Conservation (phyloP, 2,797 vertebrate species). For the Lacerta bilineata region DNA sequence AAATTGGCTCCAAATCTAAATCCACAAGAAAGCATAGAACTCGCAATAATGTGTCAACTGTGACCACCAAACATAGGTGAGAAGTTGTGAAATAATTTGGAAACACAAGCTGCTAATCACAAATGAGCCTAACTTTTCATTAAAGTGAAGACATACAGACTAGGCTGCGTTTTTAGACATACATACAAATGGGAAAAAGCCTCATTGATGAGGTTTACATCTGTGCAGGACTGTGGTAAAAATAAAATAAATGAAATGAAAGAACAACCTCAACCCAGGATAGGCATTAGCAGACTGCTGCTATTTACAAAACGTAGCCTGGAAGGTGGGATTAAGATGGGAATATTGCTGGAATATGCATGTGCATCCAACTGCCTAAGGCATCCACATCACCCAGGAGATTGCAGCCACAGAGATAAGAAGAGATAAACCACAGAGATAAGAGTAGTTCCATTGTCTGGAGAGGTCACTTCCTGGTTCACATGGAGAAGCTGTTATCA, state of each 20-base stretch:
- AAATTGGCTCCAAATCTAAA: not conserved
- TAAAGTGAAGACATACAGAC: not conserved
- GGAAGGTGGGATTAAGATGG: not conserved
- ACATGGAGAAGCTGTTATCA: too few relatives aligned
- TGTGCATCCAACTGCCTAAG: too few relatives aligned
- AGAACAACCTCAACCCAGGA: not conserved
- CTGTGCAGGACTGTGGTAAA: not conserved
- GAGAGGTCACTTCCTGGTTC: too few relatives aligned
- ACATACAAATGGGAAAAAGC: not conserved
- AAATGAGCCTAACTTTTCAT: not conserved
- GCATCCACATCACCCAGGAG: too few relatives aligned
- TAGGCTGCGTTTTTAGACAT: not conserved
- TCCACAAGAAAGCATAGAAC: not conserved
- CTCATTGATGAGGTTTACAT: not conserved
- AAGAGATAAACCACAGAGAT: too few relatives aligned
- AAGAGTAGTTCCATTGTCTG: too few relatives aligned
- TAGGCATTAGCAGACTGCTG: not conserved
- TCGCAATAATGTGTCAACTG: not conserved
- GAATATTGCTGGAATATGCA: too few relatives aligned
- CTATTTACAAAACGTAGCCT: not conserved
- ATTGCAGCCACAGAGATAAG: too few relatives aligned
- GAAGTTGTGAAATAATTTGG: not conserved
- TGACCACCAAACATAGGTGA: not conserved
- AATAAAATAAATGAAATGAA: not conserved
- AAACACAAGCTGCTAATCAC: not conserved